Base-by-base conservation (phyloP, 2,797 vertebrate genomes). In the Sternarchorhynchus goeldii region DNA sequence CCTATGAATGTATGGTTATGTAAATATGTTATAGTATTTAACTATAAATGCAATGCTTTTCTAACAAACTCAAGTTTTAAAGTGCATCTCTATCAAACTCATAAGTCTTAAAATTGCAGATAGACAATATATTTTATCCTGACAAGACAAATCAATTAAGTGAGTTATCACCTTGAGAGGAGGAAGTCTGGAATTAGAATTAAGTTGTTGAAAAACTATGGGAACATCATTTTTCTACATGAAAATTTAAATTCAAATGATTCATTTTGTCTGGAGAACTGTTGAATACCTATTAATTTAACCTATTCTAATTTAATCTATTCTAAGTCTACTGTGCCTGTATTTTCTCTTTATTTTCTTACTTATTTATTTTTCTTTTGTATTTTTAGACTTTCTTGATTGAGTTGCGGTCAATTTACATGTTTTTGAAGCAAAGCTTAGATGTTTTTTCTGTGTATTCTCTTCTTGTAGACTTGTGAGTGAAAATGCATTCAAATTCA, bases 401-500 rank as follows among this genome's bases (percentile, higher is more conserved):
- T 91, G 87, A 89, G 86, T 86, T 88, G 87, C 84, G 81, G 87
- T 90, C 83, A 88, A 89, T 90, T 92, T 91, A 92, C 89, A 89
- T 86, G 90, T 86, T 90, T 86, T 90, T 93, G 86, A 90, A 90
- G 91, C 90, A 92, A 89, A 88, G 89, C 88, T 90, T 88, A 89
- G 88, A 87, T 91, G 89, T 71, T 69, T 90, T 50, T 90, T 88
- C 89, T 91, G 88, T 93, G 94, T 93, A 89, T 91, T 90, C 86
- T 89, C 91, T 91, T 90, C 92, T 93, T 95, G 94, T 96, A 95
- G 93, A 95, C 90, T 94, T 96, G 95, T 98, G 95, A 97, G 96
- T 98, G 97, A 98, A 98, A 98, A 98, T 99, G 97, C 97, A 99
- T 99, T 99, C 96, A 96, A 97, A 96, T 96, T 95, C 94, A 94